Percentiles rank a stretch among this genome's conserved stretches.
These are phyloP conservation scores for Leptura quadrifasciata DNA, from an alignment of 2,888 invertebrate genomes.

Conservation along the genomic window DNA sequence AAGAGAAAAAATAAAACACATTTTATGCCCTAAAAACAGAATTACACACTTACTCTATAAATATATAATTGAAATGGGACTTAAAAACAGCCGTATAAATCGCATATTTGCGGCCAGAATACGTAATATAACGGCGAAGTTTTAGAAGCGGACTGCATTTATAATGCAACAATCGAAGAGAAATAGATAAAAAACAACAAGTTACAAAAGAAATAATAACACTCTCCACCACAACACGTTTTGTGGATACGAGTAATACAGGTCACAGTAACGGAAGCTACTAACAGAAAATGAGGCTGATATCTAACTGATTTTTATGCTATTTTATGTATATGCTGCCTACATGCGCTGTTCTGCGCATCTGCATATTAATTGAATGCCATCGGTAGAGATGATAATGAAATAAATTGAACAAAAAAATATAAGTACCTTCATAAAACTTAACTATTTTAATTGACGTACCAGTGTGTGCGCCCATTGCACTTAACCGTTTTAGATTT, in stretches of 20 bases:
- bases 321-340: constrained; percentile 53
- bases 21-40: constrained; percentile 31
- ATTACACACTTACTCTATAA: constrained; percentile 35
- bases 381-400: constrained; percentile 35
- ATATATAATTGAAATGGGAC: constrained; percentile 33
- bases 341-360: constrained; percentile 42
- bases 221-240: constrained; percentile 60
- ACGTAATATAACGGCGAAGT: constrained; percentile 49
- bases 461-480: constrained; percentile 39
- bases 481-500: constrained; percentile 40
- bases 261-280: constrained; percentile 62
- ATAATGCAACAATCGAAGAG: constrained; percentile 51
- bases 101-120: constrained; percentile 53
- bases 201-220: constrained; percentile 55
- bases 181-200: constrained; percentile 51
- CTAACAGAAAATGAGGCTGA: constrained; percentile 58
- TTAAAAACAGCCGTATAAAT: constrained; percentile 37
- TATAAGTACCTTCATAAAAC: constrained; percentile 46
- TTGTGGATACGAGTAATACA: constrained; percentile 59
- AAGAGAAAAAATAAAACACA: background rate
- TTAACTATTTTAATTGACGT: constrained; percentile 49
- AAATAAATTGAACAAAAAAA: constrained; percentile 47
- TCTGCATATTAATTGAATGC: constrained; percentile 42
- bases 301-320: constrained; percentile 59
- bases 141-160: constrained; percentile 49